Base-by-base conservation (phyloP, 2,888 invertebrate species). In the Hedya salicella region DNA sequence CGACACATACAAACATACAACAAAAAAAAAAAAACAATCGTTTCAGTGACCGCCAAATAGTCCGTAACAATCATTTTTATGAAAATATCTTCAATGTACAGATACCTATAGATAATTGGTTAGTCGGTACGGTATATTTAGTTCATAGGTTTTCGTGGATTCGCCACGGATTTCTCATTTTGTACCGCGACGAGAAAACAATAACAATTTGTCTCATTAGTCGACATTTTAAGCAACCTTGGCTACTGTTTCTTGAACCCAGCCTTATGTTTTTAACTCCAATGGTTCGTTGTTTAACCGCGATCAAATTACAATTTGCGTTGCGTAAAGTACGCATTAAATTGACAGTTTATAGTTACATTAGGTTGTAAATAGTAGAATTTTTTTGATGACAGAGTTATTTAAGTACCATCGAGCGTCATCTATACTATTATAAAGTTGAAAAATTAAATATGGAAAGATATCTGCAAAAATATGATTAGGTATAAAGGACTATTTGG, bases 251-350 rank as follows among this genome's bases (percentile, higher is more conserved):
- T 53, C 52, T 60, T 65, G n/a, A n/a, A 46, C 48, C 16, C 21
- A 48, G 13, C n/a, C 54, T 40, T 25, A 62, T 68, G 53, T 52
- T 54, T 49, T 64, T 46, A 36, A 57, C 46, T 53, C 19, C 59
- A 53, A 65, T 65, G 44, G 36, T 30, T 46, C 14, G 39, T 50
- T 50, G 46, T 14, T 60, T 54, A 36, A 16, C 48, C 19, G 16
- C 60, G 46, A 66, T 66, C 48, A 54, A 48, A 49, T 66, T 60
- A 66, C 66, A 40, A 61, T 65, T 65, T 53, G 30, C 4, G 39
- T 44, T 52, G 42, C 4, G 11, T 16, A 6, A 16, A 16, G 52
- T 53, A 46, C 25, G 13, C 14, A 14, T 52, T 25, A 59, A 59
- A 46, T 46, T 60, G 46, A 8, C 19, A 39, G 39, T 53, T 53